These are phyloP conservation scores for Yponomeuta plumbellus DNA, from an alignment of 2,888 invertebrate species.

Conservation along the genomic window DNA sequence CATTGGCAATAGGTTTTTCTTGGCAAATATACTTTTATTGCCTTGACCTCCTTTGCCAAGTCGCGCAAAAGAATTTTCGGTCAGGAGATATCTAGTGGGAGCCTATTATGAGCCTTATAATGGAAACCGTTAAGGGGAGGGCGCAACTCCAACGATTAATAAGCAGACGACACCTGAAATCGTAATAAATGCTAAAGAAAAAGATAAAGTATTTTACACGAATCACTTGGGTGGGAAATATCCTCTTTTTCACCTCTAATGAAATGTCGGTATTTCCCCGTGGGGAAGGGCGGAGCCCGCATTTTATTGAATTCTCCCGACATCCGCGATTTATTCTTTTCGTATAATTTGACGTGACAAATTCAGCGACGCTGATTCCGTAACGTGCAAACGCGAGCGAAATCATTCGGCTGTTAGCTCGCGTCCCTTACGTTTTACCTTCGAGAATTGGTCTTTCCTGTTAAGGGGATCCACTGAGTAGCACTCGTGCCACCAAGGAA, in stretches of 20 bases:
- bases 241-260: constrained; percentile 15
- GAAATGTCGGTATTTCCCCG: constrained; percentile 15
- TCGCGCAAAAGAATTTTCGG: neutral
- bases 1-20: neutral
- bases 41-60: neutral
- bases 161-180: neutral
- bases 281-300: constrained; percentile 1
- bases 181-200: constrained; percentile 11
- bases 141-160: neutral
- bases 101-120: neutral
- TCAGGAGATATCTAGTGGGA: neutral
- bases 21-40: neutral
- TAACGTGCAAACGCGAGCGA: constrained; percentile 10
- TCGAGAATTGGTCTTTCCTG: no score
- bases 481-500: no score
- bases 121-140: neutral
- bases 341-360: constrained; percentile 60
- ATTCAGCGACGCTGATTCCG: constrained; percentile 27
- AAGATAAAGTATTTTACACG: constrained; percentile 13
- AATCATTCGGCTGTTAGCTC: neutral
- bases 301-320: constrained; percentile 36
- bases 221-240: constrained; percentile 14
- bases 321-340: constrained; percentile 51
- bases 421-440: no score
- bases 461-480: no score